Conservation (phyloP, 2,888 invertebrate genomes). For the Urechis unicinctus region DNA sequence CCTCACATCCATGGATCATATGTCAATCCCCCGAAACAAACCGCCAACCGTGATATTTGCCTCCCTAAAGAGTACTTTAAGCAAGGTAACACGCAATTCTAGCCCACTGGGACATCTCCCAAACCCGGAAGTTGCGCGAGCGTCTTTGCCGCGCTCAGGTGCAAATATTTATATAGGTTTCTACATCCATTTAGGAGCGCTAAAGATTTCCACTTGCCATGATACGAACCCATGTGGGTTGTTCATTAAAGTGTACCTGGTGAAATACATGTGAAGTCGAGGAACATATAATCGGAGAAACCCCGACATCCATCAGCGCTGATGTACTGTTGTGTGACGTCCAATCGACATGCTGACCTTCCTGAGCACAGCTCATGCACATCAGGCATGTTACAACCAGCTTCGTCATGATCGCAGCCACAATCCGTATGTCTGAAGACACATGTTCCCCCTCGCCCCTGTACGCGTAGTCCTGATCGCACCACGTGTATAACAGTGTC, state of each 20-base stretch:
- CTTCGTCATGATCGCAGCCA: conserved; percentile 12
- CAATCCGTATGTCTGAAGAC: conserved; percentile 14
- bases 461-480: conserved; percentile 16
- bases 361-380: conserved; percentile 17
- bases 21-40: no score
- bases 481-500: conserved; percentile 16
- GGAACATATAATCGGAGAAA: conserved; percentile 20
- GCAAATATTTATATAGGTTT: no score
- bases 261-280: conserved; percentile 17
- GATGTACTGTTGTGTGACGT: conserved; percentile 21
- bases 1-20: no score
- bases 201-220: background rate
- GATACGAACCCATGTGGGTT: background rate
- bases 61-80: no score
- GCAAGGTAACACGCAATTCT: background rate
- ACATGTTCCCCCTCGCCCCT: conserved; percentile 1
- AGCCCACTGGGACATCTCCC: conserved; percentile 11
- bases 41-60: no score
- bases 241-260: conserved; percentile 1
- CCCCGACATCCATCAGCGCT: conserved; percentile 11
- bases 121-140: background rate
- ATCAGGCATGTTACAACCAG: conserved; percentile 15
- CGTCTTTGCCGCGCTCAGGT: no score
- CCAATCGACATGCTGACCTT: conserved; percentile 13
- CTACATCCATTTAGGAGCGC: no score